These are phyloP conservation scores for Hydrotaea cyrtoneurina DNA, from an alignment of 2,888 invertebrate genomes.

Conservation along the genomic window DNA sequence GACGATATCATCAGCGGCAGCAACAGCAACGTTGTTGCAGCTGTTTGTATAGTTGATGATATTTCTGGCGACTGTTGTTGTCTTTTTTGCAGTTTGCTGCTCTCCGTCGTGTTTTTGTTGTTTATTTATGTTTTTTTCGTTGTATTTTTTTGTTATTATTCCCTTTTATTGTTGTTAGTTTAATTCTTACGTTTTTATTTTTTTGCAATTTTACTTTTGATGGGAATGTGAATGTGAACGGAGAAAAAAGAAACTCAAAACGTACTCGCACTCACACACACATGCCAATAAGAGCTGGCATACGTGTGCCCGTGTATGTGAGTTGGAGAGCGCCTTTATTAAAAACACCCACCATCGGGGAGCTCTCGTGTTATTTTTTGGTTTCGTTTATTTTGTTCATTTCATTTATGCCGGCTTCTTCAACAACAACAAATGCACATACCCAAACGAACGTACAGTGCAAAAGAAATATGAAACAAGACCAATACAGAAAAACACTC, in stretches of 20 bases:
- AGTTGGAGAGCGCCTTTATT: conserved; percentile 34
- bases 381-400: conserved; percentile 65
- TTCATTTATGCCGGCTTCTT: conserved; percentile 78
- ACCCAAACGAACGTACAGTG: conserved; percentile 28
- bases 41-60: conserved; percentile 52
- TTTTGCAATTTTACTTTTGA: conserved; percentile 70
- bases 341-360: conserved; percentile 74
- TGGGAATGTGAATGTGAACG: too few relatives aligned
- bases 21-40: conserved; percentile 53
- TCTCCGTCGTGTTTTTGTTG: conserved; percentile 51
- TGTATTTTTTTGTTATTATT: conserved; percentile 56
- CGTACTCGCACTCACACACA: conserved; percentile 22
- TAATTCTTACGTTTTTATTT: conserved; percentile 51
- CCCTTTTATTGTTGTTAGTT: conserved; percentile 58
- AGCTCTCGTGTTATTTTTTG: conserved; percentile 41
- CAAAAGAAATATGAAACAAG: conserved; percentile 27
- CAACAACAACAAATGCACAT: conserved; percentile 63
- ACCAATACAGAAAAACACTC: conserved; percentile 21
- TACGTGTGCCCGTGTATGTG: conserved; percentile 17
- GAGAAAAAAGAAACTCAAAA: conserved; percentile 47
- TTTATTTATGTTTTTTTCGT: conserved; percentile 66
- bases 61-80: conserved; percentile 33
- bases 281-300: background rate
- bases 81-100: too few relatives aligned
- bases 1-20: conserved; percentile 44